Percentiles rank a stretch among this genome's conserved stretches.
These are phyloP conservation scores for Lamellibrachia luymesi DNA, from an alignment of 1,140 invertebrate species.

Conservation along the genomic window DNA sequence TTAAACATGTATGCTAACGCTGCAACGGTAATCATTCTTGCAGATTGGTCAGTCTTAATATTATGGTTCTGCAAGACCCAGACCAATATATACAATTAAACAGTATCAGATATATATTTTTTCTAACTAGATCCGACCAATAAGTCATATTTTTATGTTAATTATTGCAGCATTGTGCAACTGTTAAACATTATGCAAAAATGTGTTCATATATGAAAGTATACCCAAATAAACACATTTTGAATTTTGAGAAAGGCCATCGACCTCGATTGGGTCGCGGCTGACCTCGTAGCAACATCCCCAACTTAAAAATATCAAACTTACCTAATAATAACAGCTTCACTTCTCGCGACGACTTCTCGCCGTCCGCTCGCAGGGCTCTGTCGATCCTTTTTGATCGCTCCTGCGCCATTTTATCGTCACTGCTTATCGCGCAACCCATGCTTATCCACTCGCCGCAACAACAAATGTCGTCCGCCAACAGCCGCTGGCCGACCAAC, in stretches of 20 bases:
- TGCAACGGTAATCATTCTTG: too few species aligned
- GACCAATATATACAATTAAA: too few species aligned
- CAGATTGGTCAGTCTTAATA: too few species aligned
- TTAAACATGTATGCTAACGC: too few species aligned
- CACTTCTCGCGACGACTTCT: constrained; percentile 81
- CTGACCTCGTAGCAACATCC: neutral
- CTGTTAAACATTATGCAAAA: too few species aligned
- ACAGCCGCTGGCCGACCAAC: neutral
- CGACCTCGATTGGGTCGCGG: neutral
- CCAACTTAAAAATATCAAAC: constrained; percentile 25
- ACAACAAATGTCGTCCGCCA: constrained; percentile 47
- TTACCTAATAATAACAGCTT: constrained; percentile 83
- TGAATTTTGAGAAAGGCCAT: neutral
- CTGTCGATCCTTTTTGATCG: constrained; percentile 89
- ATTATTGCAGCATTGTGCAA: too few species aligned
- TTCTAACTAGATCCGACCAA: too few species aligned
- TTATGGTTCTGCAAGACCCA: too few species aligned
- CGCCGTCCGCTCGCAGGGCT: constrained; percentile 77
- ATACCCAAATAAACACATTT: too few species aligned
- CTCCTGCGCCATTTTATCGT: constrained; percentile 93
- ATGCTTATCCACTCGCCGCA: constrained; percentile 63
- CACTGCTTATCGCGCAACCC: constrained; percentile 98
- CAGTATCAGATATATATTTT: too few species aligned
- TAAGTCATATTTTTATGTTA: too few species aligned
- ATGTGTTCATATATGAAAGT: too few species aligned